A percentile compares a stretch with the other conserved stretches of the same genome.
phyloP scores from a whole-genome alignment of 2,888 invertebrate species.

The Drosophila buzzatii region DNA sequence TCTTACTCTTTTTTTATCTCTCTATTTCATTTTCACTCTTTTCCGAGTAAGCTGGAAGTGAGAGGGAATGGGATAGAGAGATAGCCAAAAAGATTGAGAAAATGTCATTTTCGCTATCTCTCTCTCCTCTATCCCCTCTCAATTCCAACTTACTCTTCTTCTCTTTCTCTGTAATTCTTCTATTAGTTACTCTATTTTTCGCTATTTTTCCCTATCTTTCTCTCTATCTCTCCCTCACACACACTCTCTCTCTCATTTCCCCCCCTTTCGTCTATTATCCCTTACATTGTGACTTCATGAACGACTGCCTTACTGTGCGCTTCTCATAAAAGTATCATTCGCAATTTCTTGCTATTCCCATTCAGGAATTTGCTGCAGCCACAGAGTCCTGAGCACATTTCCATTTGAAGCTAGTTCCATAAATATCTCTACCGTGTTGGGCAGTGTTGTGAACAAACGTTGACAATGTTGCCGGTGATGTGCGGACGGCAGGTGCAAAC shows the following conservation, averaged over 20 bases:
- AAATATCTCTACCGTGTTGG: not conserved
- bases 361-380: too few relatives aligned
- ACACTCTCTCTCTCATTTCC: too few relatives aligned
- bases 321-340: not conserved
- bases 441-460: conserved; percentile 37
- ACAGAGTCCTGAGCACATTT: too few relatives aligned
- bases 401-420: not conserved
- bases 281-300: too few relatives aligned
- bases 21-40: too few relatives aligned
- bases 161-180: not conserved
- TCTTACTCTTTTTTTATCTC: too few relatives aligned
- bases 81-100: too few relatives aligned
- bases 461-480: conserved; percentile 63
- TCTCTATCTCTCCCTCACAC: not conserved
- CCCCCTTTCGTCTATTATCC: not conserved
- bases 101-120: too few relatives aligned
- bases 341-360: not conserved
- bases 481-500: conserved; percentile 70
- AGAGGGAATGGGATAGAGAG: too few relatives aligned
- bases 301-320: not conserved
- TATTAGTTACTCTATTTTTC: too few relatives aligned
- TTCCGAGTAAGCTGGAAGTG: too few relatives aligned
- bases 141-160: not conserved
- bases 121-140: too few relatives aligned
- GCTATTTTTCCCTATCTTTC: not conserved